A percentile compares a stretch with the other conserved stretches of the same genome.
Conservation (phyloP, 2,888 invertebrate species). For the Drosophila planitibia region DNA sequence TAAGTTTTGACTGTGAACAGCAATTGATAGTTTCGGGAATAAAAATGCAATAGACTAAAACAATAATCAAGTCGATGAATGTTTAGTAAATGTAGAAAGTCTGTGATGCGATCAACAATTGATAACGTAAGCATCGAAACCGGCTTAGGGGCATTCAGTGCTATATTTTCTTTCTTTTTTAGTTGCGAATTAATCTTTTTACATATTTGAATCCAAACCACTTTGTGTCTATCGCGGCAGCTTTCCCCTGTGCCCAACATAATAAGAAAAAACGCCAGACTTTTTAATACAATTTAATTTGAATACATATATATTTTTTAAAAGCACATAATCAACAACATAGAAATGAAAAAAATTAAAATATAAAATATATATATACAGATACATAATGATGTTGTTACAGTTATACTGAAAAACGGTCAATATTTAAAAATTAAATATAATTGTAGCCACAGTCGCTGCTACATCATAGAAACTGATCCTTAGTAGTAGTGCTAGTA, state of each 20-base stretch:
- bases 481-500: not conserved
- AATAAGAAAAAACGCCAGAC: not conserved
- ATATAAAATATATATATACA: not conserved
- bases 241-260: not conserved
- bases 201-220: not conserved
- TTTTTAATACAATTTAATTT: not conserved
- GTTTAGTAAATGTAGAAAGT: slow-evolving; percentile 1
- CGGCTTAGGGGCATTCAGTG: slow-evolving; percentile 1
- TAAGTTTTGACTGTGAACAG: not conserved
- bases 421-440: not conserved
- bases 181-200: not conserved
- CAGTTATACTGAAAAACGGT: not conserved
- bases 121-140: slow-evolving; percentile 2
- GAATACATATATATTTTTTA: not conserved
- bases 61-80: slow-evolving; percentile 2
- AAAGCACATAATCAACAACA: not conserved
- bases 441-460: not conserved
- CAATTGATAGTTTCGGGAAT: not conserved
- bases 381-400: not conserved
- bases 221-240: not conserved
- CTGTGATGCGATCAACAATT: slow-evolving; percentile 6
- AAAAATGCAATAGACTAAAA: not conserved
- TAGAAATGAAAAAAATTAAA: not conserved
- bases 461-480: slow-evolving; percentile 8
- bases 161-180: not conserved